A percentile compares a stretch with the other conserved stretches of the same genome.
Evolutionary conservation across 2,113 vertebrate species (phyloP).

Genomic region (Polypterus senegalus): DNA sequence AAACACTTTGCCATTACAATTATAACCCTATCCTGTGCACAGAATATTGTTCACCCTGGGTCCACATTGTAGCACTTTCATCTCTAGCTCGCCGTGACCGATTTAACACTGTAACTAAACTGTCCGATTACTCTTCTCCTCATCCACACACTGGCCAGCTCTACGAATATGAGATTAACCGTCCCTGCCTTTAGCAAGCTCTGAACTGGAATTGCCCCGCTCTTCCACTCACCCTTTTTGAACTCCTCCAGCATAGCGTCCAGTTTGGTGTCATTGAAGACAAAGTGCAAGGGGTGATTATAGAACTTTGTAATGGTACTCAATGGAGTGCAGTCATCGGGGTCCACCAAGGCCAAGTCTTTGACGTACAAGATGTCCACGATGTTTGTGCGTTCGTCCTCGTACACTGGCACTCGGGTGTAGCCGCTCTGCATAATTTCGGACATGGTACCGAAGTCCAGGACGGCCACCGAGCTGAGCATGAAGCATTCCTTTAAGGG

Average conservation of each 20-base stretch:
- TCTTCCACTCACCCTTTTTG: slow-evolving; percentile 59
- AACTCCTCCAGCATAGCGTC: slow-evolving; percentile 85
- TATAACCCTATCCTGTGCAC: too few relatives aligned
- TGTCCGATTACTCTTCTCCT: too few relatives aligned
- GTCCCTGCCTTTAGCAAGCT: too few relatives aligned
- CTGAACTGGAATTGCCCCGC: too few relatives aligned
- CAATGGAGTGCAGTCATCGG: slow-evolving; percentile 74
- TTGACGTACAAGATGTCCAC: slow-evolving; percentile 80
- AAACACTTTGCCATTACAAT: too few relatives aligned
- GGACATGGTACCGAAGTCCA: slow-evolving; percentile 80
- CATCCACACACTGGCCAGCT: too few relatives aligned
- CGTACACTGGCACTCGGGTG: slow-evolving; percentile 77
- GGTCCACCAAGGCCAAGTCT: slow-evolving; percentile 74
- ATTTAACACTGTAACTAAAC: too few relatives aligned
- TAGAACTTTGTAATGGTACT: slow-evolving; percentile 86
- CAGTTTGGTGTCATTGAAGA: slow-evolving; percentile 84
- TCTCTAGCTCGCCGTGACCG: too few relatives aligned
- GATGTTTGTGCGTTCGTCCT: slow-evolving; percentile 79
- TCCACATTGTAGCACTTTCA: too few relatives aligned
- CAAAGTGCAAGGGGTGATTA: slow-evolving; percentile 79
- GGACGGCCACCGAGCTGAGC: slow-evolving; percentile 57
- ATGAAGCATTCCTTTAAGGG: slow-evolving; percentile 80
- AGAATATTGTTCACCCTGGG: too few relatives aligned
- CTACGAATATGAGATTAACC: too few relatives aligned
- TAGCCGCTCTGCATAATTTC: slow-evolving; percentile 86